Evolutionary conservation across 2,888 invertebrate species (phyloP).

Genomic region (Schizotus pectinicornis): DNA sequence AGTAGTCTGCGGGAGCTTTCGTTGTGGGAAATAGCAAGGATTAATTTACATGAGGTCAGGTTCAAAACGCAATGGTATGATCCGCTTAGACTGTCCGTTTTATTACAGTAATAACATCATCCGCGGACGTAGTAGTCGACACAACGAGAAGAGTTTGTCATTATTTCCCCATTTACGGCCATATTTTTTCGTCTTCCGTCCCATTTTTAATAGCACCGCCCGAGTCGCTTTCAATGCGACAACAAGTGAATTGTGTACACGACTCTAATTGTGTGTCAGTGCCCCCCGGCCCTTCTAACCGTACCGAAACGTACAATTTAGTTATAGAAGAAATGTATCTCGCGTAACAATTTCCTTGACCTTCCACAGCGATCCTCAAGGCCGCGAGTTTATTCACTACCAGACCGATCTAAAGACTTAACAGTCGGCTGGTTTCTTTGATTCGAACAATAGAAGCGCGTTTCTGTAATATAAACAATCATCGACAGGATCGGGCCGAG

Average conservation of each 20-base stretch:
- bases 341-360: constrained; percentile 50
- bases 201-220: neutral
- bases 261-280: neutral
- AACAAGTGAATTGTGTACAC: neutral
- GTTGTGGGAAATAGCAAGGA: constrained; percentile 18
- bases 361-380: constrained; percentile 43
- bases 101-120: constrained; percentile 33
- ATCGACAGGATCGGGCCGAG: neutral
- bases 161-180: neutral
- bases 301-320: neutral
- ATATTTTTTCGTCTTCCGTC: neutral
- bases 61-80: constrained; percentile 27
- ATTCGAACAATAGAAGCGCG: constrained; percentile 35
- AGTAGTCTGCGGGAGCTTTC: too few species aligned
- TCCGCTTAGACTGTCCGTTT: constrained; percentile 30
- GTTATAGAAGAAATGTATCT: constrained; percentile 36
- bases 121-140: constrained; percentile 10
- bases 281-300: too few species aligned
- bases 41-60: constrained; percentile 28
- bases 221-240: neutral
- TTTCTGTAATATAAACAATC: constrained; percentile 11
- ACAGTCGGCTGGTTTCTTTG: constrained; percentile 41
- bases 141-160: neutral
- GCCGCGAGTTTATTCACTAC: constrained; percentile 48
- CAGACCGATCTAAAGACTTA: constrained; percentile 28